These are phyloP conservation scores for Dynastes grantii DNA, from an alignment of 2,888 invertebrate genomes.

Conservation along the genomic window DNA sequence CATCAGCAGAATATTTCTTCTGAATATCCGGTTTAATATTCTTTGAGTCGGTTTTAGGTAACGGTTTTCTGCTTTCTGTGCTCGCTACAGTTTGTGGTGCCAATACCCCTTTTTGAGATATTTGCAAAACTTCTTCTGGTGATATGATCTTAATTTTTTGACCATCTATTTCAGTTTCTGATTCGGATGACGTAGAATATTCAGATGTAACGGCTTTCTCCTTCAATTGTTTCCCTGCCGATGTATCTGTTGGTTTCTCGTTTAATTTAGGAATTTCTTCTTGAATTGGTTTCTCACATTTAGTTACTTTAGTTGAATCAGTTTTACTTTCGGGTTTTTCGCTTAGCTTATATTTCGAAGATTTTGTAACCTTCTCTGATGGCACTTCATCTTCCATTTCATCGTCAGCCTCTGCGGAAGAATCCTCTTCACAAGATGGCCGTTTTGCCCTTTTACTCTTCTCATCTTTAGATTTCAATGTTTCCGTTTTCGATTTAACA, in stretches of 20 bases:
- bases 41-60: neutral
- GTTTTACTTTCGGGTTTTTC: conserved; percentile 50
- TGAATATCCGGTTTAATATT: conserved; percentile 3
- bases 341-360: conserved; percentile 43
- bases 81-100: conserved; percentile 2
- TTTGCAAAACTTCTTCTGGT: conserved; percentile 66
- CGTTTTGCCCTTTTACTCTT: conserved; percentile 65
- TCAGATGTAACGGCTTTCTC: conserved; percentile 47
- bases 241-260: conserved; percentile 17
- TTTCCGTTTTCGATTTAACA: conserved; percentile 40
- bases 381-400: conserved; percentile 78
- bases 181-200: conserved; percentile 68
- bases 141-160: conserved; percentile 70
- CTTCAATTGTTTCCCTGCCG: conserved; percentile 53
- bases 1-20: neutral
- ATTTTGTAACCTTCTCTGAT: conserved; percentile 51
- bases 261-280: conserved; percentile 17
- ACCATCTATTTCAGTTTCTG: conserved; percentile 70
- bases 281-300: conserved; percentile 59
- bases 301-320: conserved; percentile 6
- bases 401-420: conserved; percentile 79
- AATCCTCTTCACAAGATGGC: conserved; percentile 75
- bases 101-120: conserved; percentile 28
- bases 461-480: conserved; percentile 58
- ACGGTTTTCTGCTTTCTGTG: neutral